phyloP scores from a whole-genome alignment of 2,888 invertebrate genomes.

The Tiphia femorata region DNA sequence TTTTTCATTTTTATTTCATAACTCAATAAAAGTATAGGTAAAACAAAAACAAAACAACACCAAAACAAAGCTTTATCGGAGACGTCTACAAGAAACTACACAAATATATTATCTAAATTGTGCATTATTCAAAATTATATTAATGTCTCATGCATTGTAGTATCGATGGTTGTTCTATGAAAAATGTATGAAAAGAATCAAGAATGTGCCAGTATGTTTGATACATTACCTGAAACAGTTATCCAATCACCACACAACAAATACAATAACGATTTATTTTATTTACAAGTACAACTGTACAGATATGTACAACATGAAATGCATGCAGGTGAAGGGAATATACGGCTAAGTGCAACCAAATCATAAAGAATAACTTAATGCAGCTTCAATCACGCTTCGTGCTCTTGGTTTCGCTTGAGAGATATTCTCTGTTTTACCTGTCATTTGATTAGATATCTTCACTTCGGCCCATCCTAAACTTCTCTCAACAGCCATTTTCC shows the following conservation, averaged over 20 bases:
- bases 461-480: conserved; percentile 90
- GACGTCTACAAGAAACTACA: no score
- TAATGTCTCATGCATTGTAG: no score
- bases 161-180: no score
- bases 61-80: no score
- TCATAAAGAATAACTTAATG: conserved; percentile 3
- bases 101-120: no score
- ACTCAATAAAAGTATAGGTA: no score
- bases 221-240: no score
- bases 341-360: background rate
- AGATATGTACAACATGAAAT: conserved; percentile 19
- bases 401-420: conserved; percentile 13
- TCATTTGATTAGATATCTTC: conserved; percentile 82
- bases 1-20: no score
- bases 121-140: no score
- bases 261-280: conserved; percentile 15
- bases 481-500: conserved; percentile 95
- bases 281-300: conserved; percentile 31
- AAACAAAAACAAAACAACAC: no score
- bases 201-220: no score
- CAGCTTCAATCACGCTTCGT: conserved; percentile 12
- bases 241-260: conserved; percentile 3
- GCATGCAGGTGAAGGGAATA: conserved; percentile 15
- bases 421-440: conserved; percentile 73
- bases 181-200: no score